phyloP scores from a whole-genome alignment of 2,888 invertebrate species.

The Agriotes lineatus region DNA sequence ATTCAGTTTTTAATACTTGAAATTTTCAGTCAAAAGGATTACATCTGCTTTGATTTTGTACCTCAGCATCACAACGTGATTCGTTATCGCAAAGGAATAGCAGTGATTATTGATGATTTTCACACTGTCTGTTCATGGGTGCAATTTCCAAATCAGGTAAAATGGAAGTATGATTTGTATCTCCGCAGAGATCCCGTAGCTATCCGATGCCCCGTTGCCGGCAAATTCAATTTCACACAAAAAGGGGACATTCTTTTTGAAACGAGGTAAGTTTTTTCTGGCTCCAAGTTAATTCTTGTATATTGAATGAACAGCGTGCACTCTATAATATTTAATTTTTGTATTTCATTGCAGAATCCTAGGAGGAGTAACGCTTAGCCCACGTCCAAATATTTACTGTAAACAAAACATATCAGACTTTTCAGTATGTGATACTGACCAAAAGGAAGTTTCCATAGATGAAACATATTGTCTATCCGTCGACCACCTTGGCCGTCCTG shows the following conservation, averaged over 20 bases:
- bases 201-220: conserved; percentile 95
- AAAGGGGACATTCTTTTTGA: conserved; percentile 90
- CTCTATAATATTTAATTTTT: not conserved
- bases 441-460: conserved; percentile 94
- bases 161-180: conserved; percentile 91
- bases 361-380: conserved; percentile 94
- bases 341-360: conserved; percentile 84
- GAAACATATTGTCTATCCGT: conserved; percentile 97
- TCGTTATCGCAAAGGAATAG: conserved; percentile 87
- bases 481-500: conserved; percentile 93
- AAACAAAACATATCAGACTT: conserved; percentile 95
- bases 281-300: not conserved
- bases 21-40: conserved; percentile 90
- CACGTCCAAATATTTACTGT: conserved; percentile 92
- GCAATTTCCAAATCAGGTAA: conserved; percentile 85
- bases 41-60: conserved; percentile 96
- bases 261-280: conserved; percentile 69
- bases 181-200: conserved; percentile 90
- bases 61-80: conserved; percentile 96
- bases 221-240: conserved; percentile 95
- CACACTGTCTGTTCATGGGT: conserved; percentile 96
- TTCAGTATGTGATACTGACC: conserved; percentile 95
- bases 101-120: conserved; percentile 91
- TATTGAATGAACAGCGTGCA: not conserved
- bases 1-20: conserved; percentile 17